These are phyloP conservation scores for Drepanosiphum platanoidis DNA, from an alignment of 2,888 invertebrate species.

Conservation along the genomic window DNA sequence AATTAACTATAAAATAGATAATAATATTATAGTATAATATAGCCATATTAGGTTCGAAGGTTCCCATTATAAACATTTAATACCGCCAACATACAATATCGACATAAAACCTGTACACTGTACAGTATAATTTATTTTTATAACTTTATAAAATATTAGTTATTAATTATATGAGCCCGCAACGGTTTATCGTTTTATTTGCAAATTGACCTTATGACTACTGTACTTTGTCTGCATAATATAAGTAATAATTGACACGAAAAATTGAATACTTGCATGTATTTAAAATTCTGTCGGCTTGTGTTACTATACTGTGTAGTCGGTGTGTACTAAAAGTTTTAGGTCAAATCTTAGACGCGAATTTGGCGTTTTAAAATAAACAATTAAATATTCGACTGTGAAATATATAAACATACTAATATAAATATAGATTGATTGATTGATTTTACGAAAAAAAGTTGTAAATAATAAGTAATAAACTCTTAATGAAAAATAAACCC, in stretches of 20 bases:
- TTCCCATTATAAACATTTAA: background rate
- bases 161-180: background rate
- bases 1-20: too few relatives aligned
- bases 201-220: background rate
- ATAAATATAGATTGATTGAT: too few relatives aligned
- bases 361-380: background rate
- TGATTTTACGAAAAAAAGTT: too few relatives aligned
- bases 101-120: background rate
- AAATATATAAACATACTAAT: background rate
- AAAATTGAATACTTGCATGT: background rate
- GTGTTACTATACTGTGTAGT: background rate
- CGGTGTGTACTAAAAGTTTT: background rate
- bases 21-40: too few relatives aligned
- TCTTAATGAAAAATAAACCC: too few relatives aligned
- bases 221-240: background rate
- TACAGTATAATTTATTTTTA: background rate
- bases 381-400: background rate
- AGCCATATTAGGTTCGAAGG: too few relatives aligned
- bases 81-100: background rate
- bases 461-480: too few relatives aligned
- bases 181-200: background rate
- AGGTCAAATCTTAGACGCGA: slow-evolving; percentile 10
- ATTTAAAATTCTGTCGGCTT: background rate
- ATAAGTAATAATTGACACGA: background rate
- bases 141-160: background rate